These are phyloP conservation scores for Colostygia pectinataria DNA, from an alignment of 2,888 invertebrate genomes.

Conservation along the genomic window DNA sequence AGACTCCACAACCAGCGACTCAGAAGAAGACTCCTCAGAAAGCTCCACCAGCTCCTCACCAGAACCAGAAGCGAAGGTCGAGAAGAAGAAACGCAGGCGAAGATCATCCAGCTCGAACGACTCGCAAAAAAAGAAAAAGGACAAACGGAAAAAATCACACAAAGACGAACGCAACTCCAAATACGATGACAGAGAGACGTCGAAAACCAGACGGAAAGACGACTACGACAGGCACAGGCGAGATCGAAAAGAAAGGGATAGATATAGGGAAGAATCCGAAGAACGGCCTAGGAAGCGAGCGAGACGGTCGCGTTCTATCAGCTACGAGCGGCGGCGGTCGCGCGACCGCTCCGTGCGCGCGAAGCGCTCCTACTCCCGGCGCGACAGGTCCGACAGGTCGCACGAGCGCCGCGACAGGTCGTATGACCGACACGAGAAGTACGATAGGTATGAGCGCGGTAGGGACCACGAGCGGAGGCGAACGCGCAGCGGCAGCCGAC, in stretches of 20 bases:
- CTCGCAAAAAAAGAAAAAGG: conserved; percentile 59
- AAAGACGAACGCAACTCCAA: conserved; percentile 55
- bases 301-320: conserved; percentile 64
- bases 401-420: conserved; percentile 38
- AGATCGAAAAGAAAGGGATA: conserved; percentile 56
- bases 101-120: conserved; percentile 59
- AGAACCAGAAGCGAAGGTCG: conserved; percentile 49
- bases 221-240: conserved; percentile 60
- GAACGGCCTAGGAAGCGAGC: conserved; percentile 62
- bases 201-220: conserved; percentile 55
- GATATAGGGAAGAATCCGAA: conserved; percentile 68
- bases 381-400: conserved; percentile 50
- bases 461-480: conserved; percentile 69
- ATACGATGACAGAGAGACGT: conserved; percentile 56
- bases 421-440: conserved; percentile 46
- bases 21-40: conserved; percentile 62
- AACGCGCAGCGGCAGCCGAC: conserved; percentile 63
- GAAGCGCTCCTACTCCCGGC: conserved; percentile 48
- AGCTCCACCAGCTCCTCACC: conserved; percentile 56
- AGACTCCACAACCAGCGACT: conserved; percentile 67
- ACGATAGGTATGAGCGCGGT: conserved; percentile 77
- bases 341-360: conserved; percentile 42
- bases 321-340: conserved; percentile 56
- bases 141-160: conserved; percentile 58
- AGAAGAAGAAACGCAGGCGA: conserved; percentile 69